Evolutionary conservation across 1,140 invertebrate species (phyloP), one percentile per base, ranked within the genome.

Genomic region (Cherax destructor): DNA sequence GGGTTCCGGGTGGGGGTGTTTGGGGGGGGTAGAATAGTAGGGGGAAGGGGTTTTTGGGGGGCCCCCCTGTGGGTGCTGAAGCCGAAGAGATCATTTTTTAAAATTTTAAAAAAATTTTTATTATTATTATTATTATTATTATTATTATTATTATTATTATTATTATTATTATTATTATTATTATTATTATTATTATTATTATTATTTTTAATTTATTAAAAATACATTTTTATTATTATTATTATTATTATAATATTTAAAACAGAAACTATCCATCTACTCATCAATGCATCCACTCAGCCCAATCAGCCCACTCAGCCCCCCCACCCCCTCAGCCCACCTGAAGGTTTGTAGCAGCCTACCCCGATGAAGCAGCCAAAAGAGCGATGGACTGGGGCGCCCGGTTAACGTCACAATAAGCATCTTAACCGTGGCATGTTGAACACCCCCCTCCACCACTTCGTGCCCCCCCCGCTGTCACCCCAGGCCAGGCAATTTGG

Each of bases 321-420:
- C 61, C 7, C 61, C 18, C 13, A 65, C 61, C 5, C 61, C 7
- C 18, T 18, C 61, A 65, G 16, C 85, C 41, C 76, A 87, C 85
- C 85, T 13, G 85, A 87, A 7, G 85, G 10, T 78, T 79, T 24
- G 78, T 87, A 24, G 77, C 41, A 16, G 85, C 85, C 85, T 18
- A 2, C 85, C 13, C 85, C 10, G 1, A 87, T 69, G 76, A 87
- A 87, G 76, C 85, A 87, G 16, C 85, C 85, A n/a, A 87, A 52
- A 87, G 61, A 47, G 85, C 85, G 0, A 87, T 52, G 85, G 85
- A 4, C n/a, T n/a, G n/a, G n/a, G 85, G 76, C 16, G 85, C 41
- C 85, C 85, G 5, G 74, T 87, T 21, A 87, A 76, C 7, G 85
- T 87, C 50, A 87, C 61, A 11, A 87, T 52, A 3, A 87, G 76